Evolutionary conservation across 92 coral and sea anemone species (phyloP), one percentile per base, ranked within the genome.

Genomic region (Phenganax subtilis): DNA sequence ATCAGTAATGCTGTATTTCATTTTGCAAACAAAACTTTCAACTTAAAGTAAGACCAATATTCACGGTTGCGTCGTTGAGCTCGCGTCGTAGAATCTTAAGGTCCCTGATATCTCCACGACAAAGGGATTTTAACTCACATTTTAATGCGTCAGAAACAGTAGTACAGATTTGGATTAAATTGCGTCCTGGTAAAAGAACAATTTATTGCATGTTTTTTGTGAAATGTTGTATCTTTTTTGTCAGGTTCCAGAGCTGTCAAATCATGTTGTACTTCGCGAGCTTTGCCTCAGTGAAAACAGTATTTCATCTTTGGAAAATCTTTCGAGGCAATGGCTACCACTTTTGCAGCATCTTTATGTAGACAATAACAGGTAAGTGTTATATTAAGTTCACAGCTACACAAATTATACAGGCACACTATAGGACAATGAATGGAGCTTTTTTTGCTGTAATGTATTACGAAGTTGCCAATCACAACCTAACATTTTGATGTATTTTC

Each of bases 231-330:
- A 44, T 62, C 29, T 15, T 28, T 20, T 66, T 51, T 65, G 9
- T 47, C 76, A 94, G 98, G 92, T 97, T 8, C 98, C 98, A 14
- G 72, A 60, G 10, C 85, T 94, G 16, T 76, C 77, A 51, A 92
- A 86, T 71, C 90, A 90, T 70, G 93, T 96, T 27, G 74, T 96
- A 71, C 82, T 96, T 72, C 87, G 94, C 54, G 99, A 92, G 69
- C 77, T 96, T 16, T 56, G 71, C 70, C 85, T 96, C 47, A 90
- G 93, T 37, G 97, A 92, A 68, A 96, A 96, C 88, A 96, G 97
- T 80, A 96, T 96, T 55, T 89, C 96, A 10, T 90, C 96, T 9
- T 73, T 96, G 69, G 89, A 87, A 27, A 75, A 89, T 29, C 82
- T 96, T 82, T 78, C 93, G 8, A 54, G 55, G 17, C 86, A 85